Base-by-base conservation (phyloP, 2,113 vertebrate species). In the Myanophis thanlyinensis region DNA sequence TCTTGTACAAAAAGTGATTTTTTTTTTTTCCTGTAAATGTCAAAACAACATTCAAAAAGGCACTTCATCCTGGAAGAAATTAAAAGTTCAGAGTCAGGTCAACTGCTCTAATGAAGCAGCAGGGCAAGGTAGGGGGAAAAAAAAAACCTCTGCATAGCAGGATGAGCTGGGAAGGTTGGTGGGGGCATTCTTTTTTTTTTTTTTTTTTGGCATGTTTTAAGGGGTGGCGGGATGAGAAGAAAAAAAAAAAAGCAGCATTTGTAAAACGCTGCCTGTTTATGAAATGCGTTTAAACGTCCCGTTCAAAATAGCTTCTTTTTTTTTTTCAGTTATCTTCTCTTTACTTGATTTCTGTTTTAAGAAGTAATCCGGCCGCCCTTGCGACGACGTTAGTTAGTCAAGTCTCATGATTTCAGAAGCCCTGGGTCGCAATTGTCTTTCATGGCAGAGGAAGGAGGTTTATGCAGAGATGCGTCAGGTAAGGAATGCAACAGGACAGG, bases 31-130 rank as follows among this genome's bases (percentile, higher is more conserved):
- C 96, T 88, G 73, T 15, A 89, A 92, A 96, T 97, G 98, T 97
- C 98, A 98, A 98, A 98, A 98, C 98, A 98, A 98, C 98, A 98
- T 98, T 98, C 98, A 98, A 97, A 98, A 99, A 99, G 99, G 99
- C 99, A 99, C 99, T 99, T 99, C 98, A 98, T 98, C 98, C 98
- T 98, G 98, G 98, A 98, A 97, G 97, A 98, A 97, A 98, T 98
- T 25, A 97, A n/a, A n/a, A 97, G 97, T 98, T 98, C 98, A 98
- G 98, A 98, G 98, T 98, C 97, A 98, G 98, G 98, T 98, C 98
- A 98, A 98, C 97, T 96, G 98, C 98, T 97, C 97, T 88, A 95
- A n/a, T 59, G 96, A 92, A 92, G 97, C 97, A 93, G 97, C 97
- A 93, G 97, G 94, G 95, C 0, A 93, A 94, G 91, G 20, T 40